A percentile compares a stretch with the other conserved stretches of the same genome.
Evolutionary conservation across 2,888 invertebrate species (phyloP).

Genomic region (Callosobruchus maculatus): DNA sequence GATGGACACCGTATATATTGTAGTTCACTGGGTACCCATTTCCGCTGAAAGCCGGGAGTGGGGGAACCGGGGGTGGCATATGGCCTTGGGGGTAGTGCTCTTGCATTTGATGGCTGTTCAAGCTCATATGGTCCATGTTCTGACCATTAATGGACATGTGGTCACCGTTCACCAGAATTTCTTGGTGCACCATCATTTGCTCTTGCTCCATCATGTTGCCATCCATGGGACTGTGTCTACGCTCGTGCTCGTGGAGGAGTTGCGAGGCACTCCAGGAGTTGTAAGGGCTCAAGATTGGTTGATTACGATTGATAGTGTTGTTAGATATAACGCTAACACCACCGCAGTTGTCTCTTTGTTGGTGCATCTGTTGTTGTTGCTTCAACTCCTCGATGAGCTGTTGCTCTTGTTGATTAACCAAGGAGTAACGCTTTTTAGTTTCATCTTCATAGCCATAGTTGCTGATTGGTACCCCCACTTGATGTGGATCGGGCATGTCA

Average conservation of each 20-base stretch:
- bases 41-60: conserved; percentile 48
- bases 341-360: conserved; percentile 36
- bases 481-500: conserved; percentile 46
- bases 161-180: conserved; percentile 37
- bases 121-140: conserved; percentile 42
- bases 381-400: conserved; percentile 49
- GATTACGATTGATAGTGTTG: conserved; percentile 47
- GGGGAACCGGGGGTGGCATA: conserved; percentile 53
- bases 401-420: conserved; percentile 50
- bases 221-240: conserved; percentile 53
- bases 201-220: conserved; percentile 33
- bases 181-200: conserved; percentile 38
- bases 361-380: conserved; percentile 44
- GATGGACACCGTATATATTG: conserved; percentile 49
- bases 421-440: conserved; percentile 50
- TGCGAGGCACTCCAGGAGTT: conserved; percentile 61
- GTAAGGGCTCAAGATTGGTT: conserved; percentile 51
- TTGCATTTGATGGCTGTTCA: conserved; percentile 40
- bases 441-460: conserved; percentile 50
- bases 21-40: conserved; percentile 48
- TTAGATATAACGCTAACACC: conserved; percentile 46
- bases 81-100: conserved; percentile 37
- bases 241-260: conserved; percentile 57
- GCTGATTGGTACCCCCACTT: conserved; percentile 48
- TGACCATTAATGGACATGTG: conserved; percentile 44